These are phyloP conservation scores for Hippolais icterina DNA, from an alignment of 2,113 vertebrate species.

Conservation along the genomic window DNA sequence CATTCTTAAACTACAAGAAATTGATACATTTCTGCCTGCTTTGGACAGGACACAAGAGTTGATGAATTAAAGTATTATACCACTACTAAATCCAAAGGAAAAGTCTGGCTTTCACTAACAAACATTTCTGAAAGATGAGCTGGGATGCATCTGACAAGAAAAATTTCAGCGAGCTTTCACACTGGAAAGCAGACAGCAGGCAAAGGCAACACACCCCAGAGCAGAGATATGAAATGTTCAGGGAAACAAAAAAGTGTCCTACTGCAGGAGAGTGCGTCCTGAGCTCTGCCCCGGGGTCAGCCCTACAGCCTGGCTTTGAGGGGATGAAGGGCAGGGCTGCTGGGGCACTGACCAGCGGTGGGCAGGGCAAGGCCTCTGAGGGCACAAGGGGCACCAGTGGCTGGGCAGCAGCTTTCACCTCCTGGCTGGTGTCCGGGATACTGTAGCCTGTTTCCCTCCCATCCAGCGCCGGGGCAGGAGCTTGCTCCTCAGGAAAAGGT, in stretches of 20 bases:
- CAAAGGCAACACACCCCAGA: neutral
- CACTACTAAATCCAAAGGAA: neutral
- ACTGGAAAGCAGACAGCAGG: neutral
- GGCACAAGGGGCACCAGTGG: conserved; percentile 19
- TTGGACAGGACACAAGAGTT: neutral
- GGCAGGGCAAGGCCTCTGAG: neutral
- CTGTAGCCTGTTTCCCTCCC: neutral
- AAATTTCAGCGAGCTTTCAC: neutral
- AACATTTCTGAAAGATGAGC: neutral
- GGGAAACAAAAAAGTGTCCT: neutral
- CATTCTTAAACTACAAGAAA: neutral
- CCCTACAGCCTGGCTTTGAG: neutral
- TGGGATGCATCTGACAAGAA: neutral
- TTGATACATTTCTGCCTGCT: neutral
- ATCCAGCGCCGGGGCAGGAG: neutral
- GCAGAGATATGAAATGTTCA: neutral
- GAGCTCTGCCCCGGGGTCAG: neutral
- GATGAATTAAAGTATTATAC: neutral
- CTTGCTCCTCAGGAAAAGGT: conserved; percentile 75
- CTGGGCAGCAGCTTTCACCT: conserved; percentile 66
- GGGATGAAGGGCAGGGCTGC: neutral
- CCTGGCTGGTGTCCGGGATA: neutral
- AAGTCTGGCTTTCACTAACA: neutral
- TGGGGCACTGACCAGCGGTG: neutral
- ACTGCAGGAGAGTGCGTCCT: neutral